Evolutionary conservation across 92 coral and sea anemone genomes (phyloP).

Genomic region (Zoanthus sociatus): DNA sequence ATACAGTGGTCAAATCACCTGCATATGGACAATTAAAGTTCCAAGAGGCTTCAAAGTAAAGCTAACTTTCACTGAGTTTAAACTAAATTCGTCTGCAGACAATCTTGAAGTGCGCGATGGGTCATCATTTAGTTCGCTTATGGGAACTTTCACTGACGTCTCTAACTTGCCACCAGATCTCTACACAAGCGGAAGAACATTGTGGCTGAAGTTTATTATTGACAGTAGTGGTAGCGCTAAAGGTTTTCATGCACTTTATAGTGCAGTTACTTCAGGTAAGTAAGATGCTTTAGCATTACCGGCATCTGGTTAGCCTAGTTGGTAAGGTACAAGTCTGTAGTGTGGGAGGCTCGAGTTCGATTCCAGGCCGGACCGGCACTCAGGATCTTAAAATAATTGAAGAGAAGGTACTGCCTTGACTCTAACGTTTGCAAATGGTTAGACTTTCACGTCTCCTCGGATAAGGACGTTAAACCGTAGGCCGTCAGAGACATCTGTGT

Average conservation of each 20-base stretch:
- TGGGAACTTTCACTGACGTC: conserved; percentile 2
- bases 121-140: neutral
- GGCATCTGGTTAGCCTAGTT: too few species aligned
- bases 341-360: too few species aligned
- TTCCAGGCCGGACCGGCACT: too few species aligned
- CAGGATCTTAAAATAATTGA: too few species aligned
- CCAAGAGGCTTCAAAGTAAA: conserved; percentile 25
- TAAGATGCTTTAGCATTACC: neutral
- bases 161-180: conserved; percentile 20
- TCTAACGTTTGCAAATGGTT: too few species aligned
- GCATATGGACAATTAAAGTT: conserved; percentile 32
- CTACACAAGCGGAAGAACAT: conserved; percentile 14
- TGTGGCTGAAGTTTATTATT: conserved; percentile 22
- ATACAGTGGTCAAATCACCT: conserved; percentile 10
- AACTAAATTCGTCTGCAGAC: neutral
- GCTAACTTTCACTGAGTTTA: conserved; percentile 13
- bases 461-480: too few species aligned
- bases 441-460: too few species aligned
- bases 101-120: conserved; percentile 22
- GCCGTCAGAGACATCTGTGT: too few species aligned
- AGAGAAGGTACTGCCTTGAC: too few species aligned
- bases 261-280: conserved; percentile 35
- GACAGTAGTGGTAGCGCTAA: conserved; percentile 14
- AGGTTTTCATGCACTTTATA: conserved; percentile 25
- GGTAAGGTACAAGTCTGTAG: neutral